A percentile compares a stretch with the other conserved stretches of the same genome.
Evolutionary conservation across 1,140 invertebrate genomes (phyloP).

Genomic region (Teleogryllus occipitalis): DNA sequence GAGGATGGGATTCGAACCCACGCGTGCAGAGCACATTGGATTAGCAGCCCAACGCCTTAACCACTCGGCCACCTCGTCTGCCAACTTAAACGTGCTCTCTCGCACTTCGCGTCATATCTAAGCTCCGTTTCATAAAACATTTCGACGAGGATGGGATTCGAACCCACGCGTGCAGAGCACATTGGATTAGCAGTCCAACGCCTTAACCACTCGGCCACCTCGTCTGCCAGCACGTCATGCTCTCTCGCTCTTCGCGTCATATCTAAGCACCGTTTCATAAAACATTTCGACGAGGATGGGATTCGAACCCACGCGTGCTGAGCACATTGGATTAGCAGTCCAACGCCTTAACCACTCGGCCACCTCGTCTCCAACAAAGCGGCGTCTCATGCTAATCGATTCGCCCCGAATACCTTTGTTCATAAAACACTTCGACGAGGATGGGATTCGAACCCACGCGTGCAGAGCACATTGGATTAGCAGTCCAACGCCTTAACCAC

Average conservation of each 20-base stretch:
- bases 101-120: too few species aligned
- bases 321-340: conserved; percentile 25
- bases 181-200: conserved; percentile 25
- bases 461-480: conserved; percentile 25
- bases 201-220: conserved; percentile 25
- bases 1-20: conserved; percentile 26
- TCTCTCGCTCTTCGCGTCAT: too few species aligned
- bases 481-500: conserved; percentile 26
- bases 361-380: conserved; percentile 25
- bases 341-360: conserved; percentile 26
- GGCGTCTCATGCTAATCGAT: too few species aligned
- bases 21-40: conserved; percentile 26
- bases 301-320: conserved; percentile 25
- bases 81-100: too few species aligned
- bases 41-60: conserved; percentile 25
- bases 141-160: conserved; percentile 24
- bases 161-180: conserved; percentile 25
- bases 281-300: conserved; percentile 25
- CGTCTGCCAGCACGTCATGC: too few species aligned
- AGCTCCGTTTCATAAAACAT: too few species aligned
- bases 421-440: conserved; percentile 17
- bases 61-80: conserved; percentile 25
- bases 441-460: conserved; percentile 25
- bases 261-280: too few species aligned
- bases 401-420: too few species aligned